A percentile compares a stretch with the other conserved stretches of the same genome.
phyloP scores from a whole-genome alignment of 1,140 invertebrate species.

The Dreissena polymorpha region DNA sequence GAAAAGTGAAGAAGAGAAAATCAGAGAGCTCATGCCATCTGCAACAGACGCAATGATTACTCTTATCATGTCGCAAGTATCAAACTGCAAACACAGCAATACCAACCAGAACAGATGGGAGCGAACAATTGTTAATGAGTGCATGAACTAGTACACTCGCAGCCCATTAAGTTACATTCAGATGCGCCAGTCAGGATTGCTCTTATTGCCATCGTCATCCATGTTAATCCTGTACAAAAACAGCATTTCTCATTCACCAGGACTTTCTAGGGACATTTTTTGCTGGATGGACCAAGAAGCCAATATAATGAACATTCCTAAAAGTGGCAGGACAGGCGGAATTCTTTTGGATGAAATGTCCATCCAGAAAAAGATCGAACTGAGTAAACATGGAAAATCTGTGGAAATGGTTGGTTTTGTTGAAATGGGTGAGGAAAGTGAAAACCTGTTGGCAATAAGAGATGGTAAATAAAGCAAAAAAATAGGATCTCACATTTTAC shows the following conservation, averaged over 20 bases:
- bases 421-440: conserved; percentile 27
- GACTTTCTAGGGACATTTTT: too few relatives aligned
- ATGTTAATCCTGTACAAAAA: conserved; percentile 56
- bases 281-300: too few relatives aligned
- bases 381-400: too few relatives aligned
- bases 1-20: conserved; percentile 19
- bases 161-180: conserved; percentile 22
- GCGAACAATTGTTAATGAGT: conserved; percentile 11
- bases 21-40: conserved; percentile 36
- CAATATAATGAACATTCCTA: too few relatives aligned
- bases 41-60: conserved; percentile 29
- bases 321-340: too few relatives aligned
- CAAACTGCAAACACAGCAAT: conserved; percentile 9
- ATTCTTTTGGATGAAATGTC: too few relatives aligned
- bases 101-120: conserved; percentile 30
- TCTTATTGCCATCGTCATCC: conserved; percentile 22
- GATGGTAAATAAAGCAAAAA: conserved; percentile 29
- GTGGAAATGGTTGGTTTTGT: too few relatives aligned
- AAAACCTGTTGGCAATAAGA: background rate
- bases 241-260: too few relatives aligned
- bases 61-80: conserved; percentile 33
- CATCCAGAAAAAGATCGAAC: too few relatives aligned
- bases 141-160: too few relatives aligned
- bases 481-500: conserved; percentile 47
- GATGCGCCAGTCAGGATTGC: conserved; percentile 22